These are phyloP conservation scores for Psittacula derbiana DNA, from an alignment of 2,797 vertebrate species.

Conservation along the genomic window DNA sequence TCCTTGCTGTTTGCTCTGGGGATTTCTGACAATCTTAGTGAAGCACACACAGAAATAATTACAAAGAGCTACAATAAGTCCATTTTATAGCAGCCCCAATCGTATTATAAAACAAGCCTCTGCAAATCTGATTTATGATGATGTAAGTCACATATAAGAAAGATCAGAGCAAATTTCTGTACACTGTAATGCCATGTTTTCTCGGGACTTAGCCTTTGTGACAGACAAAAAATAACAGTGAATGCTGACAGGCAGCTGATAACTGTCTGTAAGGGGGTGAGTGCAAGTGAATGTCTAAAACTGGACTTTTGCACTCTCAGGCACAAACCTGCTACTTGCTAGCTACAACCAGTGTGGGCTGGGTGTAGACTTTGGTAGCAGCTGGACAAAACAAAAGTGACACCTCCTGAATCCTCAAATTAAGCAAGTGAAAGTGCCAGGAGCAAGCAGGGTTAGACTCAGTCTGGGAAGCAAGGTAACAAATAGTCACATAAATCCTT, in stretches of 20 bases:
- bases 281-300: neutral
- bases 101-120: neutral
- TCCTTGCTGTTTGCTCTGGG: neutral
- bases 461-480: neutral
- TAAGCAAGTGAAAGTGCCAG: neutral
- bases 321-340: neutral
- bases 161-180: neutral
- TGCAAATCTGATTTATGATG: neutral
- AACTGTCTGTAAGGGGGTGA: neutral
- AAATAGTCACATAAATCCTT: neutral
- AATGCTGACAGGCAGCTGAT: neutral
- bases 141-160: neutral
- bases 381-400: neutral
- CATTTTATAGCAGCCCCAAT: neutral
- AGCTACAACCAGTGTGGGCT: neutral
- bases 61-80: neutral
- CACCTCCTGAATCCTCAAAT: neutral
- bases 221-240: neutral
- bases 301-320: neutral
- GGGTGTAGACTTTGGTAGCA: neutral
- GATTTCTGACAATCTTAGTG: neutral
- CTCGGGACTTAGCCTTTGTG: neutral
- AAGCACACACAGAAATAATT: neutral
- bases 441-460: neutral
- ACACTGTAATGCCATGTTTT: rapidly evolving